phyloP scores from a whole-genome alignment of 2,113 vertebrate species.

The Marmota flaviventris region DNA sequence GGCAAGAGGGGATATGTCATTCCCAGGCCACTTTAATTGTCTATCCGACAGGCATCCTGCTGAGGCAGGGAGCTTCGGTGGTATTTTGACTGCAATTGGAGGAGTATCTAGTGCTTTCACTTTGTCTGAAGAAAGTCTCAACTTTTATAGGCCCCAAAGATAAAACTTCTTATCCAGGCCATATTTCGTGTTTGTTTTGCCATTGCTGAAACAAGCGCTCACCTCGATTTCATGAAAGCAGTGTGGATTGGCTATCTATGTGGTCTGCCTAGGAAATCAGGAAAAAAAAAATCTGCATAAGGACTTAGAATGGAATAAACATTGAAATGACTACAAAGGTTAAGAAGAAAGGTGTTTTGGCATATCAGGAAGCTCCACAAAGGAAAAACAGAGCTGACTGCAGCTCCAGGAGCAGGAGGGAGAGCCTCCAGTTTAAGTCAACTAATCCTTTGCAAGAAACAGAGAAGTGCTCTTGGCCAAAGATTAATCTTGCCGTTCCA shows the following conservation, averaged over 20 bases:
- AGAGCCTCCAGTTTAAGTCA: slow-evolving; percentile 73
- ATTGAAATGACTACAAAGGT: slow-evolving; percentile 77
- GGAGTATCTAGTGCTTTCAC: slow-evolving; percentile 72
- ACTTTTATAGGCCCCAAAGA: slow-evolving; percentile 67
- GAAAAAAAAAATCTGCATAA: slow-evolving; percentile 44
- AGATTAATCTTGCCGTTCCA: slow-evolving; percentile 83
- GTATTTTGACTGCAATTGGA: slow-evolving; percentile 84
- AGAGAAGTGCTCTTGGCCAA: slow-evolving; percentile 79
- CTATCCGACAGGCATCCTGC: slow-evolving; percentile 90
- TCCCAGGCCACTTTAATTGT: slow-evolving; percentile 93
- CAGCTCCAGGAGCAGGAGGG: slow-evolving; percentile 69
- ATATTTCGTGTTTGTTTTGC: not conserved
- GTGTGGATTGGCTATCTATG: not conserved
- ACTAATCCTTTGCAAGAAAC: slow-evolving; percentile 83
- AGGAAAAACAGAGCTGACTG: slow-evolving; percentile 76
- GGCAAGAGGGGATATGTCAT: slow-evolving; percentile 96
- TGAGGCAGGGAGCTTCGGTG: slow-evolving; percentile 85
- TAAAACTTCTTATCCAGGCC: slow-evolving; percentile 59
- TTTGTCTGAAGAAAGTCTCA: slow-evolving; percentile 76
- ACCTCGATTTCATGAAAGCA: slow-evolving; percentile 61
- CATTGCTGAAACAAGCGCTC: slow-evolving; percentile 51
- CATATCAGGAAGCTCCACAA: slow-evolving; percentile 82
- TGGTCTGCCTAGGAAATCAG: slow-evolving; percentile 36
- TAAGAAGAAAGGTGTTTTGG: slow-evolving; percentile 79
- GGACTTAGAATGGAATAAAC: slow-evolving; percentile 80